Percentiles rank a stretch among this genome's conserved stretches.
Evolutionary conservation across 2,888 invertebrate genomes (phyloP).

Genomic region (Cynaeus angustus): DNA sequence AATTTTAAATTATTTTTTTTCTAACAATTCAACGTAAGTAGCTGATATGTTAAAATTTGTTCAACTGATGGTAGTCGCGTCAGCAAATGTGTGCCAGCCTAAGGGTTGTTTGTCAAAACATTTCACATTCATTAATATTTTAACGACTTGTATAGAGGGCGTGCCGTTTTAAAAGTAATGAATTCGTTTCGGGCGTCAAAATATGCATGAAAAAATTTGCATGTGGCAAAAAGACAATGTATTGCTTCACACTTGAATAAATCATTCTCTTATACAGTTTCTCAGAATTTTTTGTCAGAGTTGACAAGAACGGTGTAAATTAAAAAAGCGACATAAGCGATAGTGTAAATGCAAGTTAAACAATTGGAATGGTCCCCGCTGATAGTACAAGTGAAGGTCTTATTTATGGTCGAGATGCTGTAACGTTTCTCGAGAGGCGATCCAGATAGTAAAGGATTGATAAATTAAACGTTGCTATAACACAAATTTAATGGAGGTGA

Average conservation of each 20-base stretch:
- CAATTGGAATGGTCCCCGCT: constrained; percentile 54
- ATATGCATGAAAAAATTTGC: constrained; percentile 48
- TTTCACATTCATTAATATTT: constrained; percentile 49
- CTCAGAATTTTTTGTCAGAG: constrained; percentile 9
- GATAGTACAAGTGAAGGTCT: constrained; percentile 54
- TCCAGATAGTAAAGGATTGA: constrained; percentile 59
- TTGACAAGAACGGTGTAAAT: constrained; percentile 45
- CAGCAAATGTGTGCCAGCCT: constrained; percentile 16
- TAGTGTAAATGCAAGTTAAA: constrained; percentile 53
- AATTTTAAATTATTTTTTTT: too few relatives aligned
- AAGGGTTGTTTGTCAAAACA: constrained; percentile 49
- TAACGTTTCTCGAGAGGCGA: constrained; percentile 54
- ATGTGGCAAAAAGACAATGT: constrained; percentile 22
- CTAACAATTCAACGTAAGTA: too few relatives aligned
- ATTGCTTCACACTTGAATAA: constrained; percentile 41
- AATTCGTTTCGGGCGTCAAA: constrained; percentile 50
- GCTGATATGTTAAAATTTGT: too few relatives aligned
- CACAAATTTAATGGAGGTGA: constrained; percentile 57
- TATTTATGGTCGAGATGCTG: constrained; percentile 57
- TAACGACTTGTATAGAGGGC: constrained; percentile 46
- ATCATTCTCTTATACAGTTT: constrained; percentile 13
- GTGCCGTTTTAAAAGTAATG: constrained; percentile 43
- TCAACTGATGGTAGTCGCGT: constrained; percentile 26
- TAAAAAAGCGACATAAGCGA: constrained; percentile 52
- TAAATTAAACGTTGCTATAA: constrained; percentile 59